Conservation (phyloP, 2,888 invertebrate species). For the Lasioglossum vierecki region DNA sequence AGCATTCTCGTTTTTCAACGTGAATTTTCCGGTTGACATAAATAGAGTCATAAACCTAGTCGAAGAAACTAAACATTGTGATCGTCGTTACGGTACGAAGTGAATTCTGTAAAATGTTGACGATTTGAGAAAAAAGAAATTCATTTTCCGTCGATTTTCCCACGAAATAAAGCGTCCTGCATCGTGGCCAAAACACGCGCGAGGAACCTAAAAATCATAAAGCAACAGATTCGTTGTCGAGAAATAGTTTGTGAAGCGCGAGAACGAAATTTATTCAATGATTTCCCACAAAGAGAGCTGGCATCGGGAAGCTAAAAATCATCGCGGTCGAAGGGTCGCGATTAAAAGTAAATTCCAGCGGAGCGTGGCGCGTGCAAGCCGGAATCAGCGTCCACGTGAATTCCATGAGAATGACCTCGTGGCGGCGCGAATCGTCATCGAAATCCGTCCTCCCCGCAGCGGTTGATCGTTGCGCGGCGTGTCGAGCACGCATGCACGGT, state of each 20-base stretch:
- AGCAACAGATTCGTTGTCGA: too few species aligned
- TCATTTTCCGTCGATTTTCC: neutral
- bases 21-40: neutral
- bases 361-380: neutral
- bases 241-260: neutral
- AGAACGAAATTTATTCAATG: neutral
- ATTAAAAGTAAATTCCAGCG: neutral
- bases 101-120: neutral
- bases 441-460: conserved; percentile 15
- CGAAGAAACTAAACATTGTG: neutral
- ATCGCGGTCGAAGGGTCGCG: neutral
- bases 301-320: neutral
- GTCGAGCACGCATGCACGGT: conserved; percentile 43
- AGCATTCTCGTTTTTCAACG: neutral
- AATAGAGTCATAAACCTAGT: neutral
- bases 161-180: neutral
- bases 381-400: neutral
- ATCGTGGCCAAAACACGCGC: neutral
- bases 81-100: neutral
- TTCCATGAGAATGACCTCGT: conserved; percentile 6
- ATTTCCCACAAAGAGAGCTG: neutral
- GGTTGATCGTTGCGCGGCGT: conserved; percentile 28
- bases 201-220: too few species aligned
- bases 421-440: conserved; percentile 19
- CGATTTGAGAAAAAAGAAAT: neutral